Conservation (phyloP, 2,113 vertebrate species). For the Lampris incognitus region DNA sequence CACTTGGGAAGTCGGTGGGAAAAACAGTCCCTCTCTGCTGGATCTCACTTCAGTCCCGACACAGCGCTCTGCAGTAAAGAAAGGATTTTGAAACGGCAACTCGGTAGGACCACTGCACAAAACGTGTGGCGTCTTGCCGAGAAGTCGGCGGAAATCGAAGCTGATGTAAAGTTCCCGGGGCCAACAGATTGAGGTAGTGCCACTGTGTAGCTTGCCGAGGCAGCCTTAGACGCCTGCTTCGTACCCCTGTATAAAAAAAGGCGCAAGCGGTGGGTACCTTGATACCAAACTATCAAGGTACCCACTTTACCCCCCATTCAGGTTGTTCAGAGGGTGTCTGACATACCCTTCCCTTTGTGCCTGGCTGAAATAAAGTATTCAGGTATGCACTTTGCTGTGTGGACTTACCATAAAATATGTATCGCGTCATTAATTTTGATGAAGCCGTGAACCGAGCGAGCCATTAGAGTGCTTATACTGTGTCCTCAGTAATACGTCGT, state of each 20-base stretch:
- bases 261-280: too few relatives aligned
- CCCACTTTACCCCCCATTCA: constrained; percentile 48
- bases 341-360: constrained; percentile 69
- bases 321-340: constrained; percentile 42
- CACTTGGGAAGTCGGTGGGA: constrained; percentile 7
- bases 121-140: constrained; percentile 57
- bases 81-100: constrained; percentile 39
- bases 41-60: constrained; percentile 36
- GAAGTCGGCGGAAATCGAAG: constrained; percentile 62
- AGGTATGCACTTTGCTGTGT: constrained; percentile 82
- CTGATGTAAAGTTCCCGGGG: constrained; percentile 57
- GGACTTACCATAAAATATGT: constrained; percentile 84
- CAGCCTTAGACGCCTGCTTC: constrained; percentile 21
- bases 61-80: constrained; percentile 52
- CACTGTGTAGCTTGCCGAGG: constrained; percentile 33
- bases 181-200: constrained; percentile 55
- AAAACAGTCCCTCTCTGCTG: constrained; percentile 35
- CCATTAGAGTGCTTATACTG: constrained; percentile 83
- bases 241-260: constrained; percentile 29
- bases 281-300: constrained; percentile 47
- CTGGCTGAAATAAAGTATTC: constrained; percentile 80
- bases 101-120: constrained; percentile 64
- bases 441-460: constrained; percentile 78
- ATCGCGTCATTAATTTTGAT: constrained; percentile 86
- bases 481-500: constrained; percentile 81